A percentile compares a stretch with the other conserved stretches of the same genome.
phyloP scores from a whole-genome alignment of 92 coral and sea anemone species.

The Blastomussa wellsi region DNA sequence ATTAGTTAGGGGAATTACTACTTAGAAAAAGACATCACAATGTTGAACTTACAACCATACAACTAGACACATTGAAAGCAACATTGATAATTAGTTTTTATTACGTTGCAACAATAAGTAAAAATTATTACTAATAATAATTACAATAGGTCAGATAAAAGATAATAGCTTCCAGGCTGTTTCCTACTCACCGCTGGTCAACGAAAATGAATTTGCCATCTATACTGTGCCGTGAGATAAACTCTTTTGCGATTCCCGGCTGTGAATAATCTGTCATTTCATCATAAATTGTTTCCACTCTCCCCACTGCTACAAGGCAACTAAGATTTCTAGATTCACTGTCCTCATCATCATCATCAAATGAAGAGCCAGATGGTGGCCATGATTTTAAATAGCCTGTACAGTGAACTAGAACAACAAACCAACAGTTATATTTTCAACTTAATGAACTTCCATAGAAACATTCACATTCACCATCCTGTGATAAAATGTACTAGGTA shows the following conservation, averaged over 20 bases:
- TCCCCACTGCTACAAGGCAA: conserved; percentile 88
- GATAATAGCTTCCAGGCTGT: background rate
- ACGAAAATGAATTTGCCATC: conserved; percentile 81
- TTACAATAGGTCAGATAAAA: no score
- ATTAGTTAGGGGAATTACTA: no score
- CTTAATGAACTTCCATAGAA: background rate
- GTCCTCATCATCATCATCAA: conserved; percentile 81
- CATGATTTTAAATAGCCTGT: conserved; percentile 92
- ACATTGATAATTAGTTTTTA: no score
- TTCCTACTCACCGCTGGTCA: conserved; percentile 71
- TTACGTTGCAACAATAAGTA: no score
- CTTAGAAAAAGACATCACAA: no score
- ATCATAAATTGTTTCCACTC: conserved; percentile 67
- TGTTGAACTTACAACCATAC: no score
- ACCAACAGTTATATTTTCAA: background rate
- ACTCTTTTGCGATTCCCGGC: conserved; percentile 73
- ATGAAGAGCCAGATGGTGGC: conserved; percentile 73
- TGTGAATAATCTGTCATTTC: conserved; percentile 72
- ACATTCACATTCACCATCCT: background rate
- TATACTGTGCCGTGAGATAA: conserved; percentile 74
- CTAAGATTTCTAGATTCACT: conserved; percentile 71
- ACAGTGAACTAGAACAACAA: conserved; percentile 64
- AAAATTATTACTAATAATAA: no score
- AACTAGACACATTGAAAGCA: no score
- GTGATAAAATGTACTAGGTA: no score